phyloP scores from a whole-genome alignment of 1,140 invertebrate genomes.

The Idris sp. region DNA sequence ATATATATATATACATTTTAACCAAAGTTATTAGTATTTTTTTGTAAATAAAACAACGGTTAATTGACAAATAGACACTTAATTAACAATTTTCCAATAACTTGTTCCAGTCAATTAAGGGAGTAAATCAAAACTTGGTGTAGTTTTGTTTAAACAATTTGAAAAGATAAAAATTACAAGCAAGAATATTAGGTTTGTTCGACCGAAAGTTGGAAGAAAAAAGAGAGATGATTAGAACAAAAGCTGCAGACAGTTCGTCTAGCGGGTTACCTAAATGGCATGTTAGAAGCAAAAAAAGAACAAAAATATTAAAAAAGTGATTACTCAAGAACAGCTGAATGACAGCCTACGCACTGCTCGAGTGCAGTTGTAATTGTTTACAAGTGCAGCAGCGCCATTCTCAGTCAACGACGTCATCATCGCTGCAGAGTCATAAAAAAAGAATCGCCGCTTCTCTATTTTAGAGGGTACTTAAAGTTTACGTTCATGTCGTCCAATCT shows the following conservation, averaged over 20 bases:
- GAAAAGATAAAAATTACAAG: too few species aligned
- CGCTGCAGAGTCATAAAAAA: constrained; percentile 52
- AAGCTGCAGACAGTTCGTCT: constrained; percentile 11
- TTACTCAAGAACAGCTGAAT: constrained; percentile 40
- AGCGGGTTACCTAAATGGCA: constrained; percentile 33
- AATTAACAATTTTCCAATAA: too few species aligned
- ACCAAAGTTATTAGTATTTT: too few species aligned
- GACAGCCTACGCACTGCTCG: constrained; percentile 36
- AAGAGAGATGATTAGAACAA: neutral
- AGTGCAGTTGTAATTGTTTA: constrained; percentile 56
- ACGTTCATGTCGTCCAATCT: constrained; percentile 41
- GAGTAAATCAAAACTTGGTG: too few species aligned
- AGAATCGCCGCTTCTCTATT: constrained; percentile 53
- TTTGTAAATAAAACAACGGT: too few species aligned
- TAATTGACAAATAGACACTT: too few species aligned
- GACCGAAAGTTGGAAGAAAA: neutral
- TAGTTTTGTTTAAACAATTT: too few species aligned
- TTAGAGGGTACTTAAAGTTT: constrained; percentile 56
- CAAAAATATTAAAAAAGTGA: constrained; percentile 33
- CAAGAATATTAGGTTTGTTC: too few species aligned
- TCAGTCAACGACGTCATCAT: constrained; percentile 45
- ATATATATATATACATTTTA: too few species aligned
- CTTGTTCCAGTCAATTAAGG: too few species aligned
- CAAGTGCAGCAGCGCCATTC: constrained; percentile 41
- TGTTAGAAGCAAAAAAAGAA: too few species aligned